Conservation (phyloP, 2,113 vertebrate genomes). For the Semicossyphus pulcher region DNA sequence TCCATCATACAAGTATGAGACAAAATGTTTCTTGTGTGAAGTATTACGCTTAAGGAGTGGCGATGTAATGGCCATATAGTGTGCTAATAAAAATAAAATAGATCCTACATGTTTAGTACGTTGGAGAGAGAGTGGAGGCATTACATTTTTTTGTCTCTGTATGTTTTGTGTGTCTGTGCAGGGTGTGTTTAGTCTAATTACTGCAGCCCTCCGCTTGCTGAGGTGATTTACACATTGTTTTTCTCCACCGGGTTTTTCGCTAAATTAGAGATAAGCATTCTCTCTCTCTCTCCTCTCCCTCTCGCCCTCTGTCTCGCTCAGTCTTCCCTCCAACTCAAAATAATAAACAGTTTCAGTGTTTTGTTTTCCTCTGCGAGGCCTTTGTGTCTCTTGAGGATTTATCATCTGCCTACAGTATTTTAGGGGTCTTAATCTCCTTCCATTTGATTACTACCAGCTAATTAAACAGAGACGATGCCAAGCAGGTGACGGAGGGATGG, state of each 20-base stretch:
- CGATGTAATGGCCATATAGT: not conserved
- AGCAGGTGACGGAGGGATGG: constrained; percentile 73
- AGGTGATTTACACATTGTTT: constrained; percentile 76
- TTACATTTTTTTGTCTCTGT: constrained; percentile 11
- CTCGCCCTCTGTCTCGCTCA: constrained; percentile 38
- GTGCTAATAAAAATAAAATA: too few relatives aligned
- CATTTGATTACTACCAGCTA: constrained; percentile 77
- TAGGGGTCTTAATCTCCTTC: constrained; percentile 74
- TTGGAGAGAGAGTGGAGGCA: constrained; percentile 6
- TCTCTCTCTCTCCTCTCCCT: constrained; percentile 16
- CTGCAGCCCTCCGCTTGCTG: constrained; percentile 52
- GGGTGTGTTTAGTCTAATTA: constrained; percentile 77
- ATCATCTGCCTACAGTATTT: constrained; percentile 76
- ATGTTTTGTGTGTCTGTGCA: constrained; percentile 33
- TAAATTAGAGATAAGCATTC: constrained; percentile 76
- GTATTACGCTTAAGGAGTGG: too few relatives aligned
- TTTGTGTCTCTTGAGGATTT: constrained; percentile 76
- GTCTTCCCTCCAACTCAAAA: constrained; percentile 60
- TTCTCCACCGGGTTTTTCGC: constrained; percentile 59
- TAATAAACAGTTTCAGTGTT: constrained; percentile 70
- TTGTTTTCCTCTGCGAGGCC: constrained; percentile 58
- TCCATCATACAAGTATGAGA: too few relatives aligned
- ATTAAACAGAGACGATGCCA: constrained; percentile 79
- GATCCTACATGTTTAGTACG: too few relatives aligned
- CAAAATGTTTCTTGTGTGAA: too few relatives aligned